phyloP scores from a whole-genome alignment of 2,888 invertebrate genomes.

The Hipparchia sbordonii region DNA sequence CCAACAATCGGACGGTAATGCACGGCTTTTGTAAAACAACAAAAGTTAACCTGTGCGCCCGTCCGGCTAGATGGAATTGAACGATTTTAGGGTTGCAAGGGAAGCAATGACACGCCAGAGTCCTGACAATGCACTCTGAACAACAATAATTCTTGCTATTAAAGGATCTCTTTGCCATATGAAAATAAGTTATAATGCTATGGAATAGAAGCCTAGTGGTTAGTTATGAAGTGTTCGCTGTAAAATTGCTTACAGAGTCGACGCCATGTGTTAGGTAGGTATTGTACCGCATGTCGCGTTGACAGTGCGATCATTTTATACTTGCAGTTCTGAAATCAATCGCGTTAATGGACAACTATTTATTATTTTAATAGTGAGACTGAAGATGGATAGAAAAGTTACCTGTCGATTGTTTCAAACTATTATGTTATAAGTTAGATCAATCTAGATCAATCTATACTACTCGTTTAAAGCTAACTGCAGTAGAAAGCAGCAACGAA shows the following conservation, averaged over 20 bases:
- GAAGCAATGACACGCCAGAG: slow-evolving; percentile 78
- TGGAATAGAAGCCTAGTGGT: slow-evolving; percentile 23
- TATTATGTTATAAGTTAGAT: too few relatives aligned
- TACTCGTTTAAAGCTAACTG: too few relatives aligned
- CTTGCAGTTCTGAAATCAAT: slow-evolving; percentile 62
- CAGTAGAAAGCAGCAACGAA: too few relatives aligned
- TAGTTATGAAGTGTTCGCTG: slow-evolving; percentile 7
- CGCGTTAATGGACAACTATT: slow-evolving; percentile 39
- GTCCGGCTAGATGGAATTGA: slow-evolving; percentile 72
- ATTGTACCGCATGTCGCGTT: slow-evolving; percentile 68
- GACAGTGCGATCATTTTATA: slow-evolving; percentile 71
- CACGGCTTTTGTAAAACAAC: slow-evolving; percentile 77
- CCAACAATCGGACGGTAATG: slow-evolving; percentile 79
- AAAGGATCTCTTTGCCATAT: slow-evolving; percentile 17
- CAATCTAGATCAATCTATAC: too few relatives aligned
- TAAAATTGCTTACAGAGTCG: slow-evolving; percentile 52
- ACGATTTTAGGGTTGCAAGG: slow-evolving; percentile 80
- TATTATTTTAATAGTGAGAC: slow-evolving; percentile 13
- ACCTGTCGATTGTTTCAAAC: neutral
- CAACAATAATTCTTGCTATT: slow-evolving; percentile 31
- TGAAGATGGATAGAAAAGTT: neutral
- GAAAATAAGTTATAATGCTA: slow-evolving; percentile 26
- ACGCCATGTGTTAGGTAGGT: slow-evolving; percentile 70
- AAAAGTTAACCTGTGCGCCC: slow-evolving; percentile 81
- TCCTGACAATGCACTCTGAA: slow-evolving; percentile 67